Base-by-base conservation (phyloP, 2,888 invertebrate genomes). In the Epicampocera succincta region DNA sequence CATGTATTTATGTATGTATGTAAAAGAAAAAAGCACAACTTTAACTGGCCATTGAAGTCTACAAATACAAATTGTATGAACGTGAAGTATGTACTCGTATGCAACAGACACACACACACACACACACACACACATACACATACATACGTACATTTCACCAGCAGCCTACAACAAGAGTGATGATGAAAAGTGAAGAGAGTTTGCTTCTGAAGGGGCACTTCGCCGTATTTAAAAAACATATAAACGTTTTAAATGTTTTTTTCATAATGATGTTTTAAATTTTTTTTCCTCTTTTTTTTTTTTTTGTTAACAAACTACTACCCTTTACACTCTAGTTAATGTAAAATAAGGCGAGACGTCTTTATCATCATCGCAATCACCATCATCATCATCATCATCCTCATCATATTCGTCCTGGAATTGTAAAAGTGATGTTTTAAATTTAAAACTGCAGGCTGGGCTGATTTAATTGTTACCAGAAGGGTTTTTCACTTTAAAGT, bases 261-360 rank as follows among this genome's bases (percentile, higher is more conserved):
- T 66, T 17, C n/a, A n/a, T 65, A 15, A 42, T 42, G 9, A 9
- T 54, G n/a, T n/a, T n/a, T n/a, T n/a, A n/a, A n/a, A n/a, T 38
- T 71, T 52, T 29, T 33, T 38, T 38, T 17, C 38, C 9, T 25
- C 25, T 44, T 42, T 50, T 17, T 33, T 25, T 61, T 29, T 48
- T 69, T 50, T n/a, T 58, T 66, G 38, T n/a, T 60, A 38, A 63
- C 38, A 71, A 58, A 52, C 48, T 60, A 52, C 78, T 74, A 63
- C 71, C 66, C 71, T 80, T 76, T 80, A 81, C 83, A 84, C 79
- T 84, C 81, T 44, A 84, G 79, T 84, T 84, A 80, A 76, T 80
- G 60, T 76, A 74, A 78, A 71, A 81, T 71, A 48, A 73, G 80
- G 63, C 78, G 83, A 80, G 84, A 82, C 77, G 77, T 76, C 75